Conservation (phyloP, 1,140 invertebrate genomes). For the Scylla paramamosain region DNA sequence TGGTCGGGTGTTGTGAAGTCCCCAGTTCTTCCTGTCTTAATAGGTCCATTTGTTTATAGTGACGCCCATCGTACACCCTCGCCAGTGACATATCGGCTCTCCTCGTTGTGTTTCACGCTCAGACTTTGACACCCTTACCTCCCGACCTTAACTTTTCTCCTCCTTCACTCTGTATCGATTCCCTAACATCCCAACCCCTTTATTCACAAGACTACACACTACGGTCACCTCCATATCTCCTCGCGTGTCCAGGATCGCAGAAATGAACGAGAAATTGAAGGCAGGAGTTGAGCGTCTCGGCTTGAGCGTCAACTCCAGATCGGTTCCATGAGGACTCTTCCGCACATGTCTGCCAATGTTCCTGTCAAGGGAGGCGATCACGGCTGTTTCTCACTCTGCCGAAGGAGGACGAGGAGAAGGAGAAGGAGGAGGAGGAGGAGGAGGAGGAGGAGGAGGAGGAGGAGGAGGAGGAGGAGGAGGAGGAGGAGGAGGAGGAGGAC, state of each 20-base stretch:
- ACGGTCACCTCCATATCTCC: background rate
- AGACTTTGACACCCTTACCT: conserved; percentile 53
- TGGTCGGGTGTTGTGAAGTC: conserved; percentile 50
- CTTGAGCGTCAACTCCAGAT: conserved; percentile 40
- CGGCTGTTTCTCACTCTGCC: conserved; percentile 65
- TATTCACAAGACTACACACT: background rate
- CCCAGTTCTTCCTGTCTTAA: conserved; percentile 57
- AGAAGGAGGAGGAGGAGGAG: background rate
- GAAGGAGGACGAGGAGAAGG: background rate
- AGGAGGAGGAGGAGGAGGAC: background rate
- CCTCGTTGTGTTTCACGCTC: conserved; percentile 67
- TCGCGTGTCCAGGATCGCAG: background rate
- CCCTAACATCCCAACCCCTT: background rate
- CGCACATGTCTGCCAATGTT: conserved; percentile 72
- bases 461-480: background rate
- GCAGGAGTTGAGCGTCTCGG: background rate
- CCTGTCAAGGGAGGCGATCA: conserved; percentile 68
- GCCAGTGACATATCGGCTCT: conserved; percentile 70
- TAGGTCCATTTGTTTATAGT: conserved; percentile 71
- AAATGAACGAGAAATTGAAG: background rate
- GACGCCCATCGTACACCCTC: conserved; percentile 66
- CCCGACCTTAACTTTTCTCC: background rate
- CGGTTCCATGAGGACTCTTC: conserved; percentile 61
- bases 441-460: background rate
- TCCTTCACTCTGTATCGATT: background rate